These are phyloP conservation scores for Drosophila nebulosa DNA, from an alignment of 1,140 invertebrate genomes.

Conservation along the genomic window DNA sequence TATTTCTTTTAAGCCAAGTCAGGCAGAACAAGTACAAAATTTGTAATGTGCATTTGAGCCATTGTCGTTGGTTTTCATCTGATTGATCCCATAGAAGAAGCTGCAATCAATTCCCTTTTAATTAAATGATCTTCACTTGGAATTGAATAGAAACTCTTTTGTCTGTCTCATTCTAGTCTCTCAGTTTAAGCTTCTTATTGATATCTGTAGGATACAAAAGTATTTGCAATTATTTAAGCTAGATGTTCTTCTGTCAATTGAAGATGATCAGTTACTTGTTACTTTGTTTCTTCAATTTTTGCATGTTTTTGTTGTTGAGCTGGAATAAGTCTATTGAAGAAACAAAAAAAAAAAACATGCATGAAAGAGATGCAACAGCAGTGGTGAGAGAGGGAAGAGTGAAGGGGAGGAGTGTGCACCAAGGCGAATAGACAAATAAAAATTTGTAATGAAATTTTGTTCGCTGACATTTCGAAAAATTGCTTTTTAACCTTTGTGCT, in stretches of 20 bases:
- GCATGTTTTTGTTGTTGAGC: neutral
- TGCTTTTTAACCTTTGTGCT: conserved; percentile 77
- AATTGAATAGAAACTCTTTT: too few relatives aligned
- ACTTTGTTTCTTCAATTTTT: neutral
- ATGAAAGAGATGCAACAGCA: conserved; percentile 20
- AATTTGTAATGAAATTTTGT: conserved; percentile 79
- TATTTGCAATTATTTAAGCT: too few relatives aligned
- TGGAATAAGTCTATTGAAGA: neutral
- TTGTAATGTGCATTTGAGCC: neutral
- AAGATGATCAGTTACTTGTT: neutral
- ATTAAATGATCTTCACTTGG: too few relatives aligned
- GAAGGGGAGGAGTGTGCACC: conserved; percentile 10
- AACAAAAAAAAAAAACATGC: neutral
- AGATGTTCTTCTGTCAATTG: too few relatives aligned
- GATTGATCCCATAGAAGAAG: too few relatives aligned
- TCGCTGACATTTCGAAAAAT: conserved; percentile 77
- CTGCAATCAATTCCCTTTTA: too few relatives aligned
- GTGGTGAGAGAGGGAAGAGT: conserved; percentile 6
- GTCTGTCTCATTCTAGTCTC: too few relatives aligned
- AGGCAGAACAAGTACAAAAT: neutral
- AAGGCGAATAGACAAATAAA: conserved; percentile 56
- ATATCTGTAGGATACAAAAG: too few relatives aligned
- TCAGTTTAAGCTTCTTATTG: too few relatives aligned
- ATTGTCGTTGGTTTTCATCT: neutral
- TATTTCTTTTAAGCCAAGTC: neutral